Evolutionary conservation across 1,140 invertebrate species (phyloP).

Genomic region (Leptinotarsa texana): DNA sequence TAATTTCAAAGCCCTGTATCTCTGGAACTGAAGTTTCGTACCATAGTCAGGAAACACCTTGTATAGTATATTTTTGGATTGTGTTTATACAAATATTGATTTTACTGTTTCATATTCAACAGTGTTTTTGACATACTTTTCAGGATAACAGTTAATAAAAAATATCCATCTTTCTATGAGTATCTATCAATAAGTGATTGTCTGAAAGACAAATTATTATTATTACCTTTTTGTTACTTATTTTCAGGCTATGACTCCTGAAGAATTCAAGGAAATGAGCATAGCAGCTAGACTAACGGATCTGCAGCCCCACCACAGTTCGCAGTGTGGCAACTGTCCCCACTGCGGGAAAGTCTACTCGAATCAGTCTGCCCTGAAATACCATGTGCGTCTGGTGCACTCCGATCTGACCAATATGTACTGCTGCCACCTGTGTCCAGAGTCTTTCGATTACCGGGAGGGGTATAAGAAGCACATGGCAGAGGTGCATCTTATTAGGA

Average conservation of each 20-base stretch:
- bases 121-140: too few relatives aligned
- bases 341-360: slow-evolving; percentile 64
- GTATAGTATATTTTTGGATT: too few relatives aligned
- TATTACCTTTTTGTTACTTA: slow-evolving; percentile 12
- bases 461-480: slow-evolving; percentile 69
- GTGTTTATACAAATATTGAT: too few relatives aligned
- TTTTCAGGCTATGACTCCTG: slow-evolving; percentile 27
- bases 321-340: slow-evolving; percentile 66
- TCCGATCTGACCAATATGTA: slow-evolving; percentile 67
- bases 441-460: slow-evolving; percentile 66
- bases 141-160: too few relatives aligned
- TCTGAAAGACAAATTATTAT: background rate
- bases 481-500: slow-evolving; percentile 65
- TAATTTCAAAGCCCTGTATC: too few relatives aligned
- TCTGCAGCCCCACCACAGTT: slow-evolving; percentile 60
- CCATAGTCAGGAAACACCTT: too few relatives aligned
- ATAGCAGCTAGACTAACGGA: slow-evolving; percentile 36
- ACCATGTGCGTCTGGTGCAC: slow-evolving; percentile 70
- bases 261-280: slow-evolving; percentile 36
- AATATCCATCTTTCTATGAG: too few relatives aligned
- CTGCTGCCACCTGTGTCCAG: slow-evolving; percentile 68
- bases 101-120: too few relatives aligned
- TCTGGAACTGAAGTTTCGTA: too few relatives aligned
- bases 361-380: slow-evolving; percentile 70
- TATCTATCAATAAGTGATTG: too few relatives aligned